Conservation (phyloP, 2,888 invertebrate genomes). For the Argyresthia albistria region DNA sequence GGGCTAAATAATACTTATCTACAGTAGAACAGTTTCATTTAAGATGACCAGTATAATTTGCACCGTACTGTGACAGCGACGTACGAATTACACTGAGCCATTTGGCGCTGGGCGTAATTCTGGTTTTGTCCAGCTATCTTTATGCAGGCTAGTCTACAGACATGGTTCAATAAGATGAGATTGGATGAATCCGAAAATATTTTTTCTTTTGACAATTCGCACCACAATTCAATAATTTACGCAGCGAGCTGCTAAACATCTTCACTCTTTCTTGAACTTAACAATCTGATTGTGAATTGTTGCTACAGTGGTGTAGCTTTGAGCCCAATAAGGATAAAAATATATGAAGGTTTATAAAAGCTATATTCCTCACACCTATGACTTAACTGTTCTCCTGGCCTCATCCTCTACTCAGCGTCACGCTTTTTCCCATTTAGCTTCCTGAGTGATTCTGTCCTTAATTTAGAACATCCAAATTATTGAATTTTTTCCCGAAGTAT, state of each 20-base stretch:
- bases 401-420: no score
- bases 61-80: slow-evolving; percentile 17
- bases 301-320: background rate
- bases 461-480: no score
- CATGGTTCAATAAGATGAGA: background rate
- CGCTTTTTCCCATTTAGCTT: no score
- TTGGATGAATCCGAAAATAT: background rate
- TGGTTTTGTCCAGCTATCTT: slow-evolving; percentile 35
- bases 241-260: background rate
- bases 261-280: background rate
- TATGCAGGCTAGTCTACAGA: slow-evolving; percentile 11
- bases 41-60: background rate
- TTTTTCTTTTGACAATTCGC: background rate
- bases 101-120: slow-evolving; percentile 36
- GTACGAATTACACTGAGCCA: slow-evolving; percentile 49
- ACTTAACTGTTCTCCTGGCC: no score
- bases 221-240: background rate
- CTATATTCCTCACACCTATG: no score
- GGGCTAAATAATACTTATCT: no score
- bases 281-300: background rate
- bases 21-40: no score
- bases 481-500: no score
- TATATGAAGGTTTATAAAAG: no score
- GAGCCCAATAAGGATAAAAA: no score
- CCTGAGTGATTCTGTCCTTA: no score